These are phyloP conservation scores for Urophycis tenuis DNA, from an alignment of 2,797 vertebrate species.

Conservation along the genomic window DNA sequence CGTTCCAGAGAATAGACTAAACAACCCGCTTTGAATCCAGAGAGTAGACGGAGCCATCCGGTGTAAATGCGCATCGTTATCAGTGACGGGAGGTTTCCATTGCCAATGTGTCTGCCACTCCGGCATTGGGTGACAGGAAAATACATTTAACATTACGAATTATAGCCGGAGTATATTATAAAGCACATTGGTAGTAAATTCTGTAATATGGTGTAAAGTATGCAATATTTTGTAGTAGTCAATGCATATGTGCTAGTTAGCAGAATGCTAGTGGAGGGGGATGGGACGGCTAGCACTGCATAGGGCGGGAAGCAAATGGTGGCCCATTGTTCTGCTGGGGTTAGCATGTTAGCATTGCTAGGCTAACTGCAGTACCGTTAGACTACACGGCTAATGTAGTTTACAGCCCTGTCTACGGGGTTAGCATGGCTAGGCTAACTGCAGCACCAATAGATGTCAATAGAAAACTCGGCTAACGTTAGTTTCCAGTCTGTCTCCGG, in stretches of 20 bases:
- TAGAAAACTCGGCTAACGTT: constrained; percentile 10
- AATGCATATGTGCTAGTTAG: constrained; percentile 22
- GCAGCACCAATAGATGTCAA: constrained; percentile 18
- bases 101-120: background rate
- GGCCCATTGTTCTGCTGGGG: constrained; percentile 65
- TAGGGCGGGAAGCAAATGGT: constrained; percentile 73
- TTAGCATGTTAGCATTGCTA: constrained; percentile 43
- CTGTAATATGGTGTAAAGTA: background rate
- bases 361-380: constrained; percentile 45
- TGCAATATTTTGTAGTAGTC: background rate
- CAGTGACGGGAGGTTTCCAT: constrained; percentile 16
- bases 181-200: no score
- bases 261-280: constrained; percentile 41
- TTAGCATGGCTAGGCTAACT: constrained; percentile 45
- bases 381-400: background rate
- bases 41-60: background rate
- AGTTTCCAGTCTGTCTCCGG: background rate
- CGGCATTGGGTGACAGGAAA: no score
- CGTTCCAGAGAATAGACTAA: constrained; percentile 20
- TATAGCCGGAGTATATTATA: background rate
- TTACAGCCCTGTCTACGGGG: background rate
- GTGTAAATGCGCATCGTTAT: constrained; percentile 48
- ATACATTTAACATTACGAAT: background rate
- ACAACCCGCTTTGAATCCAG: no score
- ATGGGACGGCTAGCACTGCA: constrained; percentile 50